Evolutionary conservation across 2,888 invertebrate species (phyloP).

Genomic region (Capitulum mitella): DNA sequence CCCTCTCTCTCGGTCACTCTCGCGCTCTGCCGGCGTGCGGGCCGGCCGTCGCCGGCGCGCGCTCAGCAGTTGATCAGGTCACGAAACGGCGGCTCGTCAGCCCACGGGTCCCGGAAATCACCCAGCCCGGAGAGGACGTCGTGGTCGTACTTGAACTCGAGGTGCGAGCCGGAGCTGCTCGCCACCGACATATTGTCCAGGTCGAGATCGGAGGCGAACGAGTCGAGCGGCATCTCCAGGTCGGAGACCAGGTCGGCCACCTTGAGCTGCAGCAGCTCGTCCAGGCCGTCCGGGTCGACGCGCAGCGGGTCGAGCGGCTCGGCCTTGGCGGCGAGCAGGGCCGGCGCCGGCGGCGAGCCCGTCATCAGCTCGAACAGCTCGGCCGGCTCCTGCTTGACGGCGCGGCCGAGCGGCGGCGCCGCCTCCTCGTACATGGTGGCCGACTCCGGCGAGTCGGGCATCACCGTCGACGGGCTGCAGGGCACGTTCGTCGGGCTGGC

Average conservation of each 20-base stretch:
- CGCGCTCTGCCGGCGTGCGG: too few species aligned
- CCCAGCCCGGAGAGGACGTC: constrained; percentile 32
- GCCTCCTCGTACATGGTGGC: constrained; percentile 34
- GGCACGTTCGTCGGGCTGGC: constrained; percentile 33
- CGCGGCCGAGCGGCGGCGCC: neutral
- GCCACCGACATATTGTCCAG: constrained; percentile 34
- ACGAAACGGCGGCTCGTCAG: constrained; percentile 8
- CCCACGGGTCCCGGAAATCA: constrained; percentile 8
- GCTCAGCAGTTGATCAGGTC: constrained; percentile 17
- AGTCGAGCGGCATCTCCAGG: constrained; percentile 35
- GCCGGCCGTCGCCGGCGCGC: neutral
- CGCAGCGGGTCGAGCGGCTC: neutral
- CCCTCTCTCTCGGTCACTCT: too few species aligned
- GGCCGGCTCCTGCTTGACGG: neutral
- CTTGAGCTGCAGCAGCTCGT: constrained; percentile 20
- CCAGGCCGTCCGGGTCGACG: constrained; percentile 9
- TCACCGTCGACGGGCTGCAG: constrained; percentile 34
- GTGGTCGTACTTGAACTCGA: constrained; percentile 36
- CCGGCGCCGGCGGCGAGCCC: constrained; percentile 31
- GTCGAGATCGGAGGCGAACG: constrained; percentile 35
- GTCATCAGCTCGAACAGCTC: too few species aligned
- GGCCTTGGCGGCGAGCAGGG: neutral
- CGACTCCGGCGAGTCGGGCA: constrained; percentile 36
- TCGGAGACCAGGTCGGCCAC: constrained; percentile 26
- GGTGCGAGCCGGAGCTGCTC: constrained; percentile 36